Evolutionary conservation across 2,888 invertebrate species (phyloP), one percentile per base, ranked within the genome.

Genomic region (Papilio elwesi): DNA sequence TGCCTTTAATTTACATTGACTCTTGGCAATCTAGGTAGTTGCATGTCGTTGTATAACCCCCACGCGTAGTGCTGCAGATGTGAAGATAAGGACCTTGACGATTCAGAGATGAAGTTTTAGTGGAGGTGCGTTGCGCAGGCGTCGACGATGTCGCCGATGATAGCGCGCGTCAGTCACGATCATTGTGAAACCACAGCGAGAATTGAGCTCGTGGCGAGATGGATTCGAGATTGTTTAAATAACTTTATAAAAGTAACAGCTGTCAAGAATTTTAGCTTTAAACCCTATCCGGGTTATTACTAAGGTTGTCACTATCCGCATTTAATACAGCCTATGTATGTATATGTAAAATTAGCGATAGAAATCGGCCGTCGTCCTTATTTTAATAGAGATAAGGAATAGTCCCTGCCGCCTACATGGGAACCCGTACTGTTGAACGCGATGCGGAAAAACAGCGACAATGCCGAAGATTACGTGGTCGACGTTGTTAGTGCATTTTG

Each of bases 161-260:
- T 89, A 84, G 80, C 78, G 78, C 81, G 83, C 80, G 75, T 77
- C 75, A 83, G 85, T 88, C 90, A 90, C 90, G 90, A 89, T 78
- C 75, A 77, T 89, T 89, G 83, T 83, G 84, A 86, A 85, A 89
- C 73, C 26, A 38, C 12, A 51, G 13, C 16, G 63, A 63, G 53
- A 49, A 68, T 68, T 55, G 63, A 68, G 63, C 8, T 73, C 68
- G 63, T 73, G 68, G 57, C 68, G 64, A 49, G 73, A 73, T 72
- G 15, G n/a, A 36, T 64, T 64, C 51, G 68, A 68, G 68, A 73
- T 16, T 16, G n/a, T 51, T 59, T 43, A 16, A 72, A 64, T 68
- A 55, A 68, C 64, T 10, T 51, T 63, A 43, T 12, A 59, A 59
- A 38, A 59, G 13, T 38, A 59, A 38, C 4, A 38, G 8, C 36